Percentiles rank a stretch among this genome's conserved stretches.
phyloP scores from a whole-genome alignment of 1,140 invertebrate genomes.

The Aphaenogaster rudis region DNA sequence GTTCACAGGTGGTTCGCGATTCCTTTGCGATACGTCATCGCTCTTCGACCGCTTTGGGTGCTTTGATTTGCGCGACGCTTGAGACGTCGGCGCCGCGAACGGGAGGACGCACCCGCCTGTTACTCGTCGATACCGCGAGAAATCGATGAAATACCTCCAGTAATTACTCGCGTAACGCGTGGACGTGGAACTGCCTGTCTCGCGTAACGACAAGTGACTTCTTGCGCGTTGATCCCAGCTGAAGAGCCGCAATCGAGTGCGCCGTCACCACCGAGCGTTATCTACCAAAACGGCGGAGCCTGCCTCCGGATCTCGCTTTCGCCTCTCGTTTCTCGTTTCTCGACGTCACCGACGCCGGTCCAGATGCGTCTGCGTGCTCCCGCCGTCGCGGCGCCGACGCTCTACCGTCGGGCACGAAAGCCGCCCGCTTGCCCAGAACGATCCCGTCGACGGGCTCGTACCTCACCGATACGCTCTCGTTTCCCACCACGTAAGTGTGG shows the following conservation, averaged over 20 bases:
- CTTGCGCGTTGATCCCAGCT: not conserved
- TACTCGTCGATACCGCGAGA: conserved; percentile 15
- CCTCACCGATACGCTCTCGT: conserved; percentile 61
- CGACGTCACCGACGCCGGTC: conserved; percentile 56
- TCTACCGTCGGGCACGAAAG: conserved; percentile 60
- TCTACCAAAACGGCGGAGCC: not conserved
- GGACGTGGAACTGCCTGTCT: not conserved
- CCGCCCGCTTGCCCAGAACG: conserved; percentile 57
- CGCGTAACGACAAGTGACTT: not conserved
- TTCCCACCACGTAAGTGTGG: not conserved
- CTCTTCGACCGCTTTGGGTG: not conserved
- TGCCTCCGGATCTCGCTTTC: conserved; percentile 14
- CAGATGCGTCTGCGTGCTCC: conserved; percentile 77
- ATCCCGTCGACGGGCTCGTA: conserved; percentile 57
- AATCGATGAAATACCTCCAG: conserved; percentile 19
- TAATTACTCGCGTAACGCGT: conserved; percentile 47
- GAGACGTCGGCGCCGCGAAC: conserved; percentile 4
- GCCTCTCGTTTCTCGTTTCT: conserved; percentile 23
- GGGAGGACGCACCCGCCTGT: conserved; percentile 33
- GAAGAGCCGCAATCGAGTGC: not conserved
- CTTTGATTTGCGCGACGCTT: conserved; percentile 14
- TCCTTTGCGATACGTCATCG: not conserved
- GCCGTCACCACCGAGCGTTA: not conserved
- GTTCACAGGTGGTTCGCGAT: conserved; percentile 61
- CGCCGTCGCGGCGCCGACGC: conserved; percentile 73